A percentile compares a stretch with the other conserved stretches of the same genome.
Conservation (phyloP, 2,888 invertebrate species). For the Drosophila greeni region DNA sequence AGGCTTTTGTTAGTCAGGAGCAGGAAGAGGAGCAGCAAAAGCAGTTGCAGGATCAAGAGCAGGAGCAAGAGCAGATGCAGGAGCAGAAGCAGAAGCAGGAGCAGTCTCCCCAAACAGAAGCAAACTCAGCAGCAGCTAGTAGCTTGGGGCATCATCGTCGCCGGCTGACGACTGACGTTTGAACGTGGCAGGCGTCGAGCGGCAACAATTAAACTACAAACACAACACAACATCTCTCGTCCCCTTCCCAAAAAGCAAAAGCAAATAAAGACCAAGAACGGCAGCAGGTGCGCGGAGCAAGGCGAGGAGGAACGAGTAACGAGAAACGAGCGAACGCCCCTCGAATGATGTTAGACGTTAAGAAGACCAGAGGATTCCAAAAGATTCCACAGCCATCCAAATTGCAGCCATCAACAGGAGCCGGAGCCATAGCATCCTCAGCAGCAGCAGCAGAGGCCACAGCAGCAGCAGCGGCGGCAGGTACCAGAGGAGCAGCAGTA, state of each 20-base stretch:
- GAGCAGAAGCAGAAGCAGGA: background rate
- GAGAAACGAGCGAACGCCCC: constrained; percentile 20
- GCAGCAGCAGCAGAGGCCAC: constrained; percentile 8
- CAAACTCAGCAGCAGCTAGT: background rate
- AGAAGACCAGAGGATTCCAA: constrained; percentile 74
- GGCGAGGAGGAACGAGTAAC: constrained; percentile 5
- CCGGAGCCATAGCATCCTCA: constrained; percentile 18
- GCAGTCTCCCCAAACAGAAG: too few relatives aligned
- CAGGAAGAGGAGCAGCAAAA: background rate
- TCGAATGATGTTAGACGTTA: constrained; percentile 76
- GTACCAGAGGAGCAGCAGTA: background rate
- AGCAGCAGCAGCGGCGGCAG: constrained; percentile 17
- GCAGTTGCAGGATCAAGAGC: background rate
- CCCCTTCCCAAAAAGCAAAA: constrained; percentile 12
- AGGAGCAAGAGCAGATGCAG: background rate
- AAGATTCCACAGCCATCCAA: constrained; percentile 73
- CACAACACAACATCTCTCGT: constrained; percentile 36
- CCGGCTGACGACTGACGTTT: constrained; percentile 1
- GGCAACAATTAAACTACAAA: constrained; percentile 7
- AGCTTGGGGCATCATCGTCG: background rate
- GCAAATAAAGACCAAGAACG: constrained; percentile 1
- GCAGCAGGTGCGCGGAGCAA: background rate
- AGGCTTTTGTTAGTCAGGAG: constrained; percentile 5
- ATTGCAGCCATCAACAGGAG: constrained; percentile 50
- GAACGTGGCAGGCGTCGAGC: constrained; percentile 13